phyloP scores from a whole-genome alignment of 2,113 vertebrate species.

The Phainopepla nitens region DNA sequence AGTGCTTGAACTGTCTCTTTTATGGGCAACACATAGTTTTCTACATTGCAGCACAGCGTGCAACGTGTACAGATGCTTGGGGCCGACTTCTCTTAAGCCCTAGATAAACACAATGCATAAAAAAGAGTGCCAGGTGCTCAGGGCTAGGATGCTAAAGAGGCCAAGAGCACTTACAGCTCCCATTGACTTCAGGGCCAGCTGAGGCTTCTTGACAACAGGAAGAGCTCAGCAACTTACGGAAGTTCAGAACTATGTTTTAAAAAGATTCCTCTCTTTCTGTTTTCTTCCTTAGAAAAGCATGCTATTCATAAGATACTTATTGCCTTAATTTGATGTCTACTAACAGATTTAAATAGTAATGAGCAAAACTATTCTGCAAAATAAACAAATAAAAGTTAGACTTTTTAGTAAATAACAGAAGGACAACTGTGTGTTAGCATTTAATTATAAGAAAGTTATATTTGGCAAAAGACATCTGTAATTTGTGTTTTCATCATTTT shows the following conservation, averaged over 20 bases:
- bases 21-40: neutral
- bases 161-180: neutral
- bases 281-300: neutral
- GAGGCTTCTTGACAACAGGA: neutral
- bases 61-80: neutral
- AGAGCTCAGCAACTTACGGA: neutral
- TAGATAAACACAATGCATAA: fast-evolving
- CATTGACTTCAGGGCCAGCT: neutral
- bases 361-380: neutral
- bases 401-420: neutral
- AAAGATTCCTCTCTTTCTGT: neutral
- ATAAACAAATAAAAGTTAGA: neutral
- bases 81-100: neutral
- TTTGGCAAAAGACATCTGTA: neutral
- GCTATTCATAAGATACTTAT: neutral
- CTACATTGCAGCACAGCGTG: neutral
- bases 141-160: neutral
- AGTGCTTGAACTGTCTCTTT: neutral
- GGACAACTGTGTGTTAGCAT: neutral
- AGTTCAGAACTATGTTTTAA: neutral
- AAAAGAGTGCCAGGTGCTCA: neutral
- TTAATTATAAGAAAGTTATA: neutral
- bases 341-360: neutral
- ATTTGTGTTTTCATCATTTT: neutral
- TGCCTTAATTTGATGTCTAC: neutral